Evolutionary conservation across 2,113 vertebrate genomes (phyloP).

Genomic region (Apteryx mantelli): DNA sequence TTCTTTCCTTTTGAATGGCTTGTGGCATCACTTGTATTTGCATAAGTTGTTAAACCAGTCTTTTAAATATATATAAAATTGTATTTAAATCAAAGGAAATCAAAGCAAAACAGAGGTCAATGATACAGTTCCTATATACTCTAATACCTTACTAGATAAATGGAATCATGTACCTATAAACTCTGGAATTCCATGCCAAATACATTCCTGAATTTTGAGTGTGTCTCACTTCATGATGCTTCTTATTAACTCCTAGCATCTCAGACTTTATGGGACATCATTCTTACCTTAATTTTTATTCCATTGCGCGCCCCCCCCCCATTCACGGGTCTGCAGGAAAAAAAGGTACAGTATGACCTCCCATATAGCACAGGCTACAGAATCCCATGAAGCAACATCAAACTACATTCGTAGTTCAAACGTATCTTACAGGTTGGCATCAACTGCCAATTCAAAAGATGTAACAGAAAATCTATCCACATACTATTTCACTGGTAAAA

Average conservation of each 20-base stretch:
- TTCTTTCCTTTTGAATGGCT: accelerated
- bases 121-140: neutral
- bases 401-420: neutral
- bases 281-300: neutral
- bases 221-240: accelerated
- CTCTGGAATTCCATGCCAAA: neutral
- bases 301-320: neutral
- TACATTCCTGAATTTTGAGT: accelerated
- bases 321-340: neutral
- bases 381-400: neutral
- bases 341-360: neutral
- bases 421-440: accelerated
- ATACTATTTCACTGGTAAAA: neutral
- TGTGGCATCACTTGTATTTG: neutral
- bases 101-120: neutral
- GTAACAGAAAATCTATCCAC: accelerated
- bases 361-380: neutral
- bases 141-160: neutral
- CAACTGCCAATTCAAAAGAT: neutral
- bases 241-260: neutral
- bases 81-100: neutral
- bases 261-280: neutral
- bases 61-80: neutral
- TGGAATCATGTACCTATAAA: neutral
- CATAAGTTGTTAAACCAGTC: neutral